These are phyloP conservation scores for Pedionomus torquatus DNA, from an alignment of 2,113 vertebrate species.

Conservation along the genomic window DNA sequence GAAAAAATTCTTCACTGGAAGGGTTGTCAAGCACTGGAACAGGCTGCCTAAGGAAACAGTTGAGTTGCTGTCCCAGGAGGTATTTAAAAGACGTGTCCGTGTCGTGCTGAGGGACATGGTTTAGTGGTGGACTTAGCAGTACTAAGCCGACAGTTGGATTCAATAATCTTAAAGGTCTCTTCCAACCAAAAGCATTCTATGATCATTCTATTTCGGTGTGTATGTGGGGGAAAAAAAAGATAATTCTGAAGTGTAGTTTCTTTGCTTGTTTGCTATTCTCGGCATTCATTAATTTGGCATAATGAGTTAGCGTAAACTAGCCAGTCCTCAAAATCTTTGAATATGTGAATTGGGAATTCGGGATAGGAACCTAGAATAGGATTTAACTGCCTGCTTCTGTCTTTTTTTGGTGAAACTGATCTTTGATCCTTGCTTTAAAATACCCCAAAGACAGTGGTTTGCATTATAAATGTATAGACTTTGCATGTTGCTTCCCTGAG, in stretches of 20 bases:
- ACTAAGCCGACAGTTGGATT: background rate
- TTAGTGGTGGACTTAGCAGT: background rate
- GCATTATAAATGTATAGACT: rapidly evolving
- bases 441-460: background rate
- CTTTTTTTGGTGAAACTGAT: background rate
- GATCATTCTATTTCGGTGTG: background rate
- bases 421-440: background rate
- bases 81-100: background rate
- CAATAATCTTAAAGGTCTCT: background rate
- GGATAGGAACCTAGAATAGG: background rate
- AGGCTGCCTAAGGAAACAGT: background rate
- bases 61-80: background rate
- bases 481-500: background rate
- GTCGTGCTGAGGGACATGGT: background rate
- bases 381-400: background rate
- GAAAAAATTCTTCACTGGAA: background rate
- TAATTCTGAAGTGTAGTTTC: background rate
- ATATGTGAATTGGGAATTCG: rapidly evolving
- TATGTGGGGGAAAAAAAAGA: too few relatives aligned
- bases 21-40: background rate
- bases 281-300: too few relatives aligned
- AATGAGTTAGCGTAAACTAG: background rate
- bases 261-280: background rate
- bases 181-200: background rate
- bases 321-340: background rate